Evolutionary conservation across 2,888 invertebrate species (phyloP).

Genomic region (Lasioglossum lativentre): DNA sequence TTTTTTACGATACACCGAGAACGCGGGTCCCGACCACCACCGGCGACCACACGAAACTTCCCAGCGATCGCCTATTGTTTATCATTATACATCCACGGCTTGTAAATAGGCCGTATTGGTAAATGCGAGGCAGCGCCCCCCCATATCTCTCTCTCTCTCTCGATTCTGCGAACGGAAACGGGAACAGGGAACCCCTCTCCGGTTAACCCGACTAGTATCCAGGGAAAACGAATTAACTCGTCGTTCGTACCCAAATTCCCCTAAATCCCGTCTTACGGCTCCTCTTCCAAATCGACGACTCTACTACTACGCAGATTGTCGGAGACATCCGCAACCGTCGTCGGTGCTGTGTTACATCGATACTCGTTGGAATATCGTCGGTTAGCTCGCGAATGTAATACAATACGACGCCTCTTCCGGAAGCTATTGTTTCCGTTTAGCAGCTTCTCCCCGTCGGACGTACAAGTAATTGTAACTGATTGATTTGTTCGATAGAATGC

Average conservation of each 20-base stretch:
- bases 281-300: not conserved
- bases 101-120: slow-evolving; percentile 13
- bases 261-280: not conserved
- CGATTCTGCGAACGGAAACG: not conserved
- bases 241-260: not conserved
- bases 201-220: not conserved
- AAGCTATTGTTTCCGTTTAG: not conserved
- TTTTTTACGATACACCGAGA: slow-evolving; percentile 5
- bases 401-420: not conserved
- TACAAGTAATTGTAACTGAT: not conserved
- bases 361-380: not conserved
- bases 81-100: slow-evolving; percentile 3
- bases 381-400: not conserved
- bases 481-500: not conserved
- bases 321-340: not conserved
- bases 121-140: not conserved
- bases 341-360: not conserved
- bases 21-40: not conserved
- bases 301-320: not conserved
- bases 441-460: not conserved
- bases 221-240: not conserved
- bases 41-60: not conserved
- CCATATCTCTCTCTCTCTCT: too few species aligned
- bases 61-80: not conserved
- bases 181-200: not conserved